Percentiles rank a stretch among this genome's conserved stretches.
These are phyloP conservation scores for Calephelis nemesis DNA, from an alignment of 1,140 invertebrate genomes.

Conservation along the genomic window DNA sequence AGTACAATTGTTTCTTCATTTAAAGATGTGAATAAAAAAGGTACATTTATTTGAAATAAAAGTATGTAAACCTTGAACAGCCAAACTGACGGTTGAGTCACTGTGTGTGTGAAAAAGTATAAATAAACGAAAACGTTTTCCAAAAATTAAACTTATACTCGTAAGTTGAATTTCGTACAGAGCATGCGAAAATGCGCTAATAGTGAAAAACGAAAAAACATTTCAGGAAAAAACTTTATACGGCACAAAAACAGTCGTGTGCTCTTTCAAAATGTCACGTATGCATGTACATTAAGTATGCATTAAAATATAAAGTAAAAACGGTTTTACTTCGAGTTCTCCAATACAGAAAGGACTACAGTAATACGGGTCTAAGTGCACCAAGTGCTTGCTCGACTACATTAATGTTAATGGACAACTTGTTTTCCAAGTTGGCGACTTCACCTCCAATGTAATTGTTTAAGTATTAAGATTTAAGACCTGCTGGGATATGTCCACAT, in stretches of 20 bases:
- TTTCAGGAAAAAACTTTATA: too few relatives aligned
- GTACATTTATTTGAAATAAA: too few relatives aligned
- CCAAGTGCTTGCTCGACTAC: constrained; percentile 36
- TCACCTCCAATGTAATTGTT: constrained; percentile 18
- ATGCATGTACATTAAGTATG: background rate
- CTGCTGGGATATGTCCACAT: background rate
- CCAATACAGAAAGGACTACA: constrained; percentile 28
- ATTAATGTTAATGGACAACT: constrained; percentile 51
- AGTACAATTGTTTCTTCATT: too few relatives aligned
- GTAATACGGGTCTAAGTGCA: constrained; percentile 37
- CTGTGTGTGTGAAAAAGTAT: too few relatives aligned
- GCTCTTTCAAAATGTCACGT: background rate
- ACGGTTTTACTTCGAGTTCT: constrained; percentile 6
- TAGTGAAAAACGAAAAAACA: too few relatives aligned
- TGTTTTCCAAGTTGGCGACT: constrained; percentile 32
- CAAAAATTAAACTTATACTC: too few relatives aligned
- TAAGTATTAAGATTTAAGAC: constrained; percentile 1
- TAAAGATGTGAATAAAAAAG: too few relatives aligned
- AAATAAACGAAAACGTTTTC: too few relatives aligned
- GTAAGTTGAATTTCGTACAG: too few relatives aligned
- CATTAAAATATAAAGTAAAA: constrained; percentile 9
- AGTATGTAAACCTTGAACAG: too few relatives aligned
- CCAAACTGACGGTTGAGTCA: too few relatives aligned
- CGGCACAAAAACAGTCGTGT: background rate
- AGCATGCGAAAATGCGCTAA: too few relatives aligned